A percentile compares a stretch with the other conserved stretches of the same genome.
Evolutionary conservation across 2,113 vertebrate species (phyloP).

Genomic region (Oreochromis aureus): DNA sequence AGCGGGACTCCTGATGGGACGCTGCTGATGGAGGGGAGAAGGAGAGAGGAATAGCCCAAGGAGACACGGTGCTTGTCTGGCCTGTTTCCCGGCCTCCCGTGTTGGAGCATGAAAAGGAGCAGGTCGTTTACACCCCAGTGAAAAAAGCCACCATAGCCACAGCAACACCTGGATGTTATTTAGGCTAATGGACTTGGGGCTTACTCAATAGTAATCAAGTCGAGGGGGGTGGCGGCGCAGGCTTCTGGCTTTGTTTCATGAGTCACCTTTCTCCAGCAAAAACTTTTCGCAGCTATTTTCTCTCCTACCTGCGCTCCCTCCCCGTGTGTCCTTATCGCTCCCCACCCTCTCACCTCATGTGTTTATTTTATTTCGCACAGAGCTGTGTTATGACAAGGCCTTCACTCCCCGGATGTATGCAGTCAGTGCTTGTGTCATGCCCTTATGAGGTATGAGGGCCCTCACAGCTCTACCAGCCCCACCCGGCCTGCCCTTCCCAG

Average conservation of each 20-base stretch:
- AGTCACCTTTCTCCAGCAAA: constrained; percentile 15
- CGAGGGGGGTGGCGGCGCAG: constrained; percentile 68
- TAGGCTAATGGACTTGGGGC: constrained; percentile 71
- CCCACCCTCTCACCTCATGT: constrained; percentile 24
- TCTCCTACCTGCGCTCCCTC: constrained; percentile 28
- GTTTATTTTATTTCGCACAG: constrained; percentile 66
- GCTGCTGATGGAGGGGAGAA: constrained; percentile 49
- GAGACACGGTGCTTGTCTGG: constrained; percentile 64
- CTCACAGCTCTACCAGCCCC: constrained; percentile 47
- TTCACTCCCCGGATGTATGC: constrained; percentile 61
- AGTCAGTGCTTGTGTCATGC: constrained; percentile 66
- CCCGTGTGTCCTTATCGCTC: constrained; percentile 36
- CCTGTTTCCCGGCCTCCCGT: constrained; percentile 73
- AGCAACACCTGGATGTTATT: constrained; percentile 79
- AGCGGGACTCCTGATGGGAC: constrained; percentile 36
- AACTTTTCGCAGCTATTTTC: neutral
- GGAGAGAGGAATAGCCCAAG: constrained; percentile 57
- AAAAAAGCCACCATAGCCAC: constrained; percentile 63
- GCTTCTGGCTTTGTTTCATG: constrained; percentile 61
- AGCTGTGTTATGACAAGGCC: constrained; percentile 65
- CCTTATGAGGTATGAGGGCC: constrained; percentile 66
- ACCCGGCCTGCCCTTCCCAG: constrained; percentile 50
- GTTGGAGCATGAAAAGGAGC: constrained; percentile 71
- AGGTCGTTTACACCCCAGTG: constrained; percentile 70
- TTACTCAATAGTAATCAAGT: constrained; percentile 71